Evolutionary conservation across 1,140 invertebrate genomes (phyloP).

Genomic region (Caerostris darwini): DNA sequence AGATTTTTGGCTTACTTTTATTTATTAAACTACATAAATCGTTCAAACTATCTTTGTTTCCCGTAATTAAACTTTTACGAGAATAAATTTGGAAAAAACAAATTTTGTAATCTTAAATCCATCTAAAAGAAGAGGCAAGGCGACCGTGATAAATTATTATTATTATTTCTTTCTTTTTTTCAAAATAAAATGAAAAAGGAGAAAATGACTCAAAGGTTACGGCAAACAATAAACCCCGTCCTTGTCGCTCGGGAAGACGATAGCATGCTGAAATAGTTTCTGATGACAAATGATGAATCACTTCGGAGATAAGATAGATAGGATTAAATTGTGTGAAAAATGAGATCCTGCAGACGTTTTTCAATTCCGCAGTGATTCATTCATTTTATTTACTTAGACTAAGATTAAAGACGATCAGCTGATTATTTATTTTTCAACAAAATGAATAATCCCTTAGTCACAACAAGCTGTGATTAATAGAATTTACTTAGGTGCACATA

Average conservation of each 20-base stretch:
- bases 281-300: conserved; percentile 2
- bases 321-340: background rate
- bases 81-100: background rate
- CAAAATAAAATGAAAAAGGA: background rate
- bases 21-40: too few species aligned
- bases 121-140: background rate
- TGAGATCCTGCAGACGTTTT: background rate
- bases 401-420: background rate
- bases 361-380: background rate
- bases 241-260: background rate
- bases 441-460: background rate
- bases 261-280: background rate
- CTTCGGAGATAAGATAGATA: background rate
- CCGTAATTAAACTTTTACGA: background rate
- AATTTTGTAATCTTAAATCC: background rate
- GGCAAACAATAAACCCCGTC: background rate
- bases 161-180: background rate
- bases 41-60: too few species aligned
- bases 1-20: too few species aligned
- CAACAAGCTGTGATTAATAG: too few species aligned
- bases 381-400: background rate
- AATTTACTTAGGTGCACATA: too few species aligned
- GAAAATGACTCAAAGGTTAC: background rate
- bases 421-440: background rate
- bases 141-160: background rate